phyloP scores from a whole-genome alignment of 2,888 invertebrate species.

The Napeogenes sylphis region DNA sequence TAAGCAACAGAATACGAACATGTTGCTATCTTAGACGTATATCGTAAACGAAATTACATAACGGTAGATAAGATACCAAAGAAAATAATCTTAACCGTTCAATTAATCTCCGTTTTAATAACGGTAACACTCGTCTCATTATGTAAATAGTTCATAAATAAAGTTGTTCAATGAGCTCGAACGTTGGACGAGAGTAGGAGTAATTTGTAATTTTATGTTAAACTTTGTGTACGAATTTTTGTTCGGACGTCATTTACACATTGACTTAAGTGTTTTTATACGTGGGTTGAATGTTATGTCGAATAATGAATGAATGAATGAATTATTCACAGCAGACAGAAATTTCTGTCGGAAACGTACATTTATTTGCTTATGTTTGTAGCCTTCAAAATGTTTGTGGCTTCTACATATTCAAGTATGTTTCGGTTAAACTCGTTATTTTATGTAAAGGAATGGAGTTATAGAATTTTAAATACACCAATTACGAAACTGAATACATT shows the following conservation, averaged over 20 bases:
- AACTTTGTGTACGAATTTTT: conserved; percentile 7
- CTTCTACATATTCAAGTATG: neutral
- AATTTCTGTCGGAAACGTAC: neutral
- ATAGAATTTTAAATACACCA: no score
- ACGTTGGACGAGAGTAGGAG: no score
- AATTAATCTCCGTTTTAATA: no score
- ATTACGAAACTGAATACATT: no score
- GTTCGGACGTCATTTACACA: conserved; percentile 18
- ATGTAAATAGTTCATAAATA: no score
- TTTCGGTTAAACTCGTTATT: no score
- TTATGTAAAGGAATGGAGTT: no score
- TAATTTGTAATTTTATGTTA: neutral
- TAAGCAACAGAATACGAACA: neutral
- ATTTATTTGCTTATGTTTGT: conserved; percentile 3
- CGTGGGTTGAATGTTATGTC: conserved; percentile 16
- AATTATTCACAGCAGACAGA: conserved; percentile 9
- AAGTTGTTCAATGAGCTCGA: no score
- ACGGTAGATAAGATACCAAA: neutral
- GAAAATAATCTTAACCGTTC: no score
- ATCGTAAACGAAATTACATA: neutral
- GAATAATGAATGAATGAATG: conserved; percentile 16
- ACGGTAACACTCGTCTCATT: no score
- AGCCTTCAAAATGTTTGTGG: neutral
- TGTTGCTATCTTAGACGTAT: neutral
- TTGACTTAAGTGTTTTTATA: conserved; percentile 17